These are phyloP conservation scores for Drosophila orena DNA, from an alignment of 1,140 invertebrate species.

Conservation along the genomic window DNA sequence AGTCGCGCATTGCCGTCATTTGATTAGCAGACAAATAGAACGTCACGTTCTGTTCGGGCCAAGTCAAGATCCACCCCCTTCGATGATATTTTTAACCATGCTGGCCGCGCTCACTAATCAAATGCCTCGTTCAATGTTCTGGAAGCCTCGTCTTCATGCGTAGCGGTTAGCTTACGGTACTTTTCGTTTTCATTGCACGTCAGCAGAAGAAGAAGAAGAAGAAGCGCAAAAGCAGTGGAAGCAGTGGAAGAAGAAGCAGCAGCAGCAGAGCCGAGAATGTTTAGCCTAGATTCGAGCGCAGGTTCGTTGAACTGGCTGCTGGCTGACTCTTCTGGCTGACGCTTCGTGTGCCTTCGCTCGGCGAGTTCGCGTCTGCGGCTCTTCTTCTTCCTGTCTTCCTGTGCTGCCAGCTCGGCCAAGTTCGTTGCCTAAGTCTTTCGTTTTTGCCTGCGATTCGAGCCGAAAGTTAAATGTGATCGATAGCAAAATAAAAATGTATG, in stretches of 20 bases:
- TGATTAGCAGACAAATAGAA: slow-evolving; percentile 73
- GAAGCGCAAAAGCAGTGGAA: slow-evolving; percentile 1
- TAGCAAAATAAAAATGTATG: neutral
- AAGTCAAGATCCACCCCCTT: slow-evolving; percentile 26
- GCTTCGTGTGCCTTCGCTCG: slow-evolving; percentile 20
- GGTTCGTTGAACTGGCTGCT: slow-evolving; percentile 82
- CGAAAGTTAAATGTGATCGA: slow-evolving; percentile 18
- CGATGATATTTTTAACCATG: slow-evolving; percentile 7
- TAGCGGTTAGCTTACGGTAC: slow-evolving; percentile 85
- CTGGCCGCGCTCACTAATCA: slow-evolving; percentile 40
- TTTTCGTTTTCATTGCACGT: slow-evolving; percentile 85
- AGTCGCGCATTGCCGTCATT: slow-evolving; percentile 54
- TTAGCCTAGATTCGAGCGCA: slow-evolving; percentile 85
- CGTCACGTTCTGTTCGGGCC: slow-evolving; percentile 71
- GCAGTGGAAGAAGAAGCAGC: slow-evolving; percentile 10
- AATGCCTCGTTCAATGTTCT: slow-evolving; percentile 62
- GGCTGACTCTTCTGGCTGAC: slow-evolving; percentile 18
- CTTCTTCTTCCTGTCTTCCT: slow-evolving; percentile 19
- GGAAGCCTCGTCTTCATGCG: slow-evolving; percentile 59
- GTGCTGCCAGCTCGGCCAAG: slow-evolving; percentile 53
- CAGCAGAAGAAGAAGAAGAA: slow-evolving; percentile 41
- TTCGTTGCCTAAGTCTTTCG: slow-evolving; percentile 73
- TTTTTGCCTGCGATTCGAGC: slow-evolving; percentile 38
- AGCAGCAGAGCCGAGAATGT: slow-evolving; percentile 75
- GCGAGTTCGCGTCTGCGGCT: slow-evolving; percentile 11